Evolutionary conservation across 2,797 vertebrate genomes (phyloP), one percentile per base, ranked within the genome.

Genomic region (Sparus aurata): DNA sequence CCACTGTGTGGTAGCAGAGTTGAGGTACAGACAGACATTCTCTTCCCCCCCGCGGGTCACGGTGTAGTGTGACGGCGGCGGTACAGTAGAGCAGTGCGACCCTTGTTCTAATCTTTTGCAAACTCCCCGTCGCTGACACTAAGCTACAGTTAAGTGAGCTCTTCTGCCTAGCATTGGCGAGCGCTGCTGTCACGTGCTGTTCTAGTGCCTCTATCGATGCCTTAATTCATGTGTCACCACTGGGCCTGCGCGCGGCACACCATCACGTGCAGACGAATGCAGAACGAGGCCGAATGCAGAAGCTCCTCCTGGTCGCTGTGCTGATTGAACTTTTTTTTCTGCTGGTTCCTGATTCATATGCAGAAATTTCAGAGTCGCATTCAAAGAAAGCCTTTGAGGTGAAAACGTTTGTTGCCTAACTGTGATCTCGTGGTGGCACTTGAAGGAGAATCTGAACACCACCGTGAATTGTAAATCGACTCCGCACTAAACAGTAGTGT

Each of bases 151-250:
- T 61, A 73, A 80, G 84, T 69, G 82, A 82, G 84, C 86, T 87
- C 82, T 73, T 71, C 77, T 81, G 80, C 88, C 90, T 84, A 59
- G 76, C 79, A 59, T 68, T 84, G 86, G 87, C 82, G 60, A 90
- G 83, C 57, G 70, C 87, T 89, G 87, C 92, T 81, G 85, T 92
- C 91, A 91, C 79, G 71, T 91, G 93, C 93, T 92, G 91, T 89
- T 90, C 85, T 83, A 87, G 93, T 94, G 93, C 94, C 94, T 94
- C 93, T 86, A 88, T 92, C 85, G 86, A 94, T 94, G 94, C 95
- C 94, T 95, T 96, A 95, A 95, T 84, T 91, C 89, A 85, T 85
- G 88, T 80, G 77, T 89, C 85, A 88, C 82, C 80, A 72, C 84
- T 67, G 84, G 73, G 86, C 86, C 88, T 82, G 89, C 50, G 78